Evolutionary conservation across 2,797 vertebrate species (phyloP), one percentile per base, ranked within the genome.

Genomic region (Takifugu rubripes): DNA sequence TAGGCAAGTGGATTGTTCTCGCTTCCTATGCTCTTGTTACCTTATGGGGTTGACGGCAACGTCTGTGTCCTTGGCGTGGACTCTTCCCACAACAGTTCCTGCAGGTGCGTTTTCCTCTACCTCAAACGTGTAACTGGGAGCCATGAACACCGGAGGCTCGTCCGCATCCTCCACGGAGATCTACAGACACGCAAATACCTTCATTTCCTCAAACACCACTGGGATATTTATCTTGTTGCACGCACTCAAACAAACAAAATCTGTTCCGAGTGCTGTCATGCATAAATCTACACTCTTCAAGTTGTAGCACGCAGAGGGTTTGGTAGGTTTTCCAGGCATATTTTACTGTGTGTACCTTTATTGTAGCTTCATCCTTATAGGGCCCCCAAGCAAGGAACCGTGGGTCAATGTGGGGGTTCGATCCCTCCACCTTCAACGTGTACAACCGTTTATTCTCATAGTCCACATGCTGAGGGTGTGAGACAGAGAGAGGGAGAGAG

Each of bases 51-150:
- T 97, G 84, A 96, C 96, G 71, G 94, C 94, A 60, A 92, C 91
- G 59, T 99, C 95, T 0, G 94, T 95, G 80, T 99, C 97, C 92
- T 96, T 97, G 85, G 96, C 97, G 50, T 97, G 94, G 14, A 98
- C 96, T 67, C 94, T 93, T 25, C 97, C 96, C 76, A 99, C 96
- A 74, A 83, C 64, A 6, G 94, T 94, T 53, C 94, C 94, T 54
- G 90, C 86, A 0, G 94, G 92, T 12, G 94, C 93, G 1, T 99
- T 98, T 83, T 99, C 97, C 77, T 94, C 93, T 25, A 98, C 95
- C 91, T 97, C 95, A 1, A 98, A 94, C 15, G 87, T 89, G 40
- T 98, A 99, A 76, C 85, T 87, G 46, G 93, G 88, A 53, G 91
- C 91, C 65, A 94, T 81, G 78, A 99, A 99, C 64, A 92, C 89